A percentile compares a stretch with the other conserved stretches of the same genome.
Evolutionary conservation across 2,888 invertebrate species (phyloP).

Genomic region (Creontiades dilutus): DNA sequence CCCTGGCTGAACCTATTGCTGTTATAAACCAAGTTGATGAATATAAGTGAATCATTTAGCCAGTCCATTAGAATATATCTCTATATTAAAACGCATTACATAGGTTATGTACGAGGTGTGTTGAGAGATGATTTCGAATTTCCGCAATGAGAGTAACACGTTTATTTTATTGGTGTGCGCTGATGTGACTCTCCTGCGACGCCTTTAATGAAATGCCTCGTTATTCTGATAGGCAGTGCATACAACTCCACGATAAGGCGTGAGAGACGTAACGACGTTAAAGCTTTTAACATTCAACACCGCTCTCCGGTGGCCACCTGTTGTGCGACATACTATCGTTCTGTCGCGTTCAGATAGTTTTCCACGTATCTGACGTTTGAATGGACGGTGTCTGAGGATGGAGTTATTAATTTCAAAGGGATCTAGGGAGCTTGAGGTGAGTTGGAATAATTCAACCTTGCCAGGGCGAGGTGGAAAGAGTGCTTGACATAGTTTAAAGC

Average conservation of each 20-base stretch:
- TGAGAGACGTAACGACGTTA: neutral
- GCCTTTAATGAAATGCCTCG: neutral
- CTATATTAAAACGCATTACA: no score
- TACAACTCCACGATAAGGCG: neutral
- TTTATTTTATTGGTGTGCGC: neutral
- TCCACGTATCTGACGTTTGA: neutral
- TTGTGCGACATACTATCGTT: conserved; percentile 6
- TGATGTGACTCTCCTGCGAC: no score
- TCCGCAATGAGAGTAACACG: neutral
- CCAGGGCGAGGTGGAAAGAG: neutral
- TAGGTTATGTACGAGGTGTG: no score
- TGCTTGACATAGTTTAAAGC: neutral
- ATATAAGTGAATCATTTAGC: no score
- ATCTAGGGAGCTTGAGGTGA: neutral
- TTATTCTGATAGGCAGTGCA: neutral
- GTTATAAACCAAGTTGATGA: no score
- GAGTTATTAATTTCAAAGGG: neutral
- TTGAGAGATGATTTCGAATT: no score
- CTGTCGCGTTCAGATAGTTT: conserved; percentile 1
- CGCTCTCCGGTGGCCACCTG: neutral
- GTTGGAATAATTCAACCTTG: neutral
- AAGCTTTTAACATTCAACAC: conserved; percentile 11
- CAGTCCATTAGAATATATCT: no score
- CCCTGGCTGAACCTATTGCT: no score
- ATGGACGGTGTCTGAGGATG: neutral